Percentiles rank a stretch among this genome's conserved stretches.
Evolutionary conservation across 2,888 invertebrate species (phyloP).

Genomic region (Trachelus iudaicus): DNA sequence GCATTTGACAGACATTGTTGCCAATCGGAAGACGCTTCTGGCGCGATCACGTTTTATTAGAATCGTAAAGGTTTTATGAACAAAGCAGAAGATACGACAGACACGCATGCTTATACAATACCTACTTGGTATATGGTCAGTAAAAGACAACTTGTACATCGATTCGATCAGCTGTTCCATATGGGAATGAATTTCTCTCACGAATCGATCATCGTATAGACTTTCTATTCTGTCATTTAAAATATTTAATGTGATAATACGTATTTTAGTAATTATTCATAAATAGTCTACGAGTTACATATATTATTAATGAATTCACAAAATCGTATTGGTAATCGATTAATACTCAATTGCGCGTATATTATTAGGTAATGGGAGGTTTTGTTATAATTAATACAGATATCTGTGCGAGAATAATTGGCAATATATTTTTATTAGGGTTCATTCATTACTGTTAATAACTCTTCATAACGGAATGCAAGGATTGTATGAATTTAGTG

Average conservation of each 20-base stretch:
- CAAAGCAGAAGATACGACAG: neutral
- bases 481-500: neutral
- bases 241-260: neutral
- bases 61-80: constrained; percentile 11
- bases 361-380: neutral
- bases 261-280: neutral
- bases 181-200: constrained; percentile 10
- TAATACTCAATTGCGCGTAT: neutral
- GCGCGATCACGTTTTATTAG: constrained; percentile 22
- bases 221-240: neutral
- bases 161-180: neutral
- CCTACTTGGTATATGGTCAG: neutral
- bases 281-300: neutral
- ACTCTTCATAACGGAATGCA: neutral
- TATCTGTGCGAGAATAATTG: neutral
- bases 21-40: neutral
- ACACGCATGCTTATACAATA: neutral
- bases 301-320: neutral
- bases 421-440: neutral
- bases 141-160: neutral
- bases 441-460: neutral
- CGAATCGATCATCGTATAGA: constrained; percentile 21
- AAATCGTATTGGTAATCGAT: neutral
- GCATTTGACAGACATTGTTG: neutral
- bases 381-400: neutral